Percentiles rank a stretch among this genome's conserved stretches.
phyloP scores from a whole-genome alignment of 2,113 vertebrate species.

The Myanophis thanlyinensis region DNA sequence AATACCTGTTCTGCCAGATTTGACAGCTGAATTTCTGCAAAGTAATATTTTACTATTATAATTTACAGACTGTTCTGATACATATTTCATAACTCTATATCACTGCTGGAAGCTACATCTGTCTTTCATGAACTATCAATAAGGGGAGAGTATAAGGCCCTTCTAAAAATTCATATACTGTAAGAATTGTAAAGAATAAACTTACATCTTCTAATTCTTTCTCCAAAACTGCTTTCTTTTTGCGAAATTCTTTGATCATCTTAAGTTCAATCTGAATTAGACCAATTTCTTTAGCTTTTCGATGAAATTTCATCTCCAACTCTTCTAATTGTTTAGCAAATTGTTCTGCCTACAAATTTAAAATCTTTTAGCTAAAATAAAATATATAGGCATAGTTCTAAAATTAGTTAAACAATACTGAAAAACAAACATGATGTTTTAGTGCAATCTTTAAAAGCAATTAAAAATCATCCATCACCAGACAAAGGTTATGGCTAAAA shows the following conservation, averaged over 20 bases:
- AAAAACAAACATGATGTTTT: neutral
- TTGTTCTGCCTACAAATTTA: conserved; percentile 64
- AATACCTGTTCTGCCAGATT: neutral
- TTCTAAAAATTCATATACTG: neutral
- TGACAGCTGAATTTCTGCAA: neutral
- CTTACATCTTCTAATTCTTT: conserved; percentile 76
- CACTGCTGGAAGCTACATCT: neutral
- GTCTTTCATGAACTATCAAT: neutral
- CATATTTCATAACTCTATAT: neutral
- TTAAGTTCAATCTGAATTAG: conserved; percentile 78
- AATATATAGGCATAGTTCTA: neutral
- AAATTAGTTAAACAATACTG: neutral
- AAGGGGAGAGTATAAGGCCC: neutral
- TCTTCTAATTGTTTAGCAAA: conserved; percentile 69
- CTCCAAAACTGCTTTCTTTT: conserved; percentile 77
- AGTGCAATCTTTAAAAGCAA: neutral
- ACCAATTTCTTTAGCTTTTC: conserved; percentile 75
- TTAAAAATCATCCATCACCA: neutral
- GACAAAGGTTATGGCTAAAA: neutral
- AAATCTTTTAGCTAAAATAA: neutral
- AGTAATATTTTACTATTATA: neutral
- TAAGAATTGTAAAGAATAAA: conserved; percentile 17
- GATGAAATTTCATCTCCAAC: conserved; percentile 74
- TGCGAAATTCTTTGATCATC: conserved; percentile 78
- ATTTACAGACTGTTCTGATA: neutral